Conservation (phyloP, 2,797 vertebrate species). For the Gorsachius magnificus region DNA sequence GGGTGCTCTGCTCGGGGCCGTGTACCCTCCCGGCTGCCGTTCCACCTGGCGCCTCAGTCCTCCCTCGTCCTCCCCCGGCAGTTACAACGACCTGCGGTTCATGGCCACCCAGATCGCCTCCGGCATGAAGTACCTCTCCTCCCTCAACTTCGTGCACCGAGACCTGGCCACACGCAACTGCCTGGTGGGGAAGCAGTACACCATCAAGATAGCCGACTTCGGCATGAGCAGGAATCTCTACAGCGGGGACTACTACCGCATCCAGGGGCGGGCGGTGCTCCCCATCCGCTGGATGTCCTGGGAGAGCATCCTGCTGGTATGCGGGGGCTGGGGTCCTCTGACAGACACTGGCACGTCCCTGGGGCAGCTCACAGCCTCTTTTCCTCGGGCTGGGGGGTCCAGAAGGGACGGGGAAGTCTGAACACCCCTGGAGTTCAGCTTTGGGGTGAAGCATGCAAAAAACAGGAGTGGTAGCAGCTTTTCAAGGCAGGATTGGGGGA, state of each 20-base stretch:
- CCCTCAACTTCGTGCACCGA: slow-evolving; percentile 95
- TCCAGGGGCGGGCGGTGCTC: slow-evolving; percentile 94
- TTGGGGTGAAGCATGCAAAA: background rate
- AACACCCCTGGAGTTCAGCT: background rate
- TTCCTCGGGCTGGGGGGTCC: background rate
- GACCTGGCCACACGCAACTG: slow-evolving; percentile 97
- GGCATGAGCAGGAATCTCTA: slow-evolving; percentile 99
- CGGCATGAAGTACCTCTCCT: slow-evolving; percentile 97
- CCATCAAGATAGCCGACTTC: slow-evolving; percentile 98
- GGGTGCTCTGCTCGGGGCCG: accelerated
- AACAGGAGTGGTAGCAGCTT: background rate
- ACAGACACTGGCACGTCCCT: accelerated
- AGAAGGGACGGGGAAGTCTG: background rate
- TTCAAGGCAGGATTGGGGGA: accelerated
- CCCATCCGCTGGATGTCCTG: slow-evolving; percentile 99
- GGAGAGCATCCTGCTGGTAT: slow-evolving; percentile 97
- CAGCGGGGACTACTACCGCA: slow-evolving; percentile 97
- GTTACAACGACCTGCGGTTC: slow-evolving; percentile 86
- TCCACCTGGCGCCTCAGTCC: background rate
- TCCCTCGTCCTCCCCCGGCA: slow-evolving; percentile 17
- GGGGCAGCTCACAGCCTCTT: background rate
- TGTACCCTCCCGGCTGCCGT: accelerated
- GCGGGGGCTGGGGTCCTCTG: background rate
- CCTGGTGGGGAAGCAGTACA: slow-evolving; percentile 94
- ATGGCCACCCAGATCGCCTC: slow-evolving; percentile 97